phyloP scores from a whole-genome alignment of 2,888 invertebrate genomes.

The Aphodius granarius region DNA sequence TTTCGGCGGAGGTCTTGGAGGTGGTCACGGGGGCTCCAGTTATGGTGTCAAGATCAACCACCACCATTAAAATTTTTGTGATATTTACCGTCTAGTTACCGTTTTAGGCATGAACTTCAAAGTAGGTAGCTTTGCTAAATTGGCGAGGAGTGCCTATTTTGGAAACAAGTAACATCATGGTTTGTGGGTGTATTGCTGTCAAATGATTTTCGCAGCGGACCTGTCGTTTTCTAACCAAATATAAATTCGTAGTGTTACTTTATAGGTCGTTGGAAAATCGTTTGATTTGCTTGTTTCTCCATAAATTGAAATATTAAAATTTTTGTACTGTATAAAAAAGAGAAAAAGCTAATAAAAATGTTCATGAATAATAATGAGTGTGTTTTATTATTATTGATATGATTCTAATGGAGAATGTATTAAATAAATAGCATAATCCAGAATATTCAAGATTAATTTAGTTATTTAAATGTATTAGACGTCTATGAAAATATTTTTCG shows the following conservation, averaged over 20 bases:
- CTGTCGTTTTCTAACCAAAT: no score
- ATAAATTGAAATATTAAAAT: background rate
- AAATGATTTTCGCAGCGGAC: no score
- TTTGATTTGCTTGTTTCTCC: background rate
- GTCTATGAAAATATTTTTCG: no score
- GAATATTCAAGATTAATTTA: no score
- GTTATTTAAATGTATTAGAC: no score
- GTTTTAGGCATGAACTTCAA: slow-evolving; percentile 3
- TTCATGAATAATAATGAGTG: background rate
- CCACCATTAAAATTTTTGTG: slow-evolving; percentile 19
- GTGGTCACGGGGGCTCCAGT: slow-evolving; percentile 16
- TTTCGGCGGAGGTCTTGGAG: slow-evolving; percentile 19
- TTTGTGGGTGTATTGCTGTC: no score
- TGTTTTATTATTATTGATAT: background rate
- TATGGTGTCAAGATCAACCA: slow-evolving; percentile 18
- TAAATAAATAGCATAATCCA: no score
- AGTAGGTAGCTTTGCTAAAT: background rate
- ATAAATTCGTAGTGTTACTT: background rate
- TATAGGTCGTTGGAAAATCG: background rate
- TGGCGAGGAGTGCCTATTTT: background rate
- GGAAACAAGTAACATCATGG: background rate
- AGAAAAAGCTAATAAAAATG: background rate
- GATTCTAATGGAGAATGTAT: background rate
- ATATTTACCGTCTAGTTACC: slow-evolving; percentile 20
- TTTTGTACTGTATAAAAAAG: background rate